phyloP scores from a whole-genome alignment of 2,797 vertebrate species.

The Bryconaethiops microstoma region DNA sequence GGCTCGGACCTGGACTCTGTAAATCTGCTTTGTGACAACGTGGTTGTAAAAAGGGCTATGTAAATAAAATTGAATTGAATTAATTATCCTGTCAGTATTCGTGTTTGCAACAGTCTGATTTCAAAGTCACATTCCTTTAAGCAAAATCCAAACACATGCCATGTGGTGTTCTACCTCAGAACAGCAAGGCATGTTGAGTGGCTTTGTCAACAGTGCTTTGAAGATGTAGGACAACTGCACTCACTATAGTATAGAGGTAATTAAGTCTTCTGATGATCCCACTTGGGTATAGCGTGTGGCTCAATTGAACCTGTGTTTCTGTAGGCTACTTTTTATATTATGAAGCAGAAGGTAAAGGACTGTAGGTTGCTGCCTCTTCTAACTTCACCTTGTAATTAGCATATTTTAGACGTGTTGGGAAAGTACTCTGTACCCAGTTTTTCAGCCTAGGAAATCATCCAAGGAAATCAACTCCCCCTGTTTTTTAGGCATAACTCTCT shows the following conservation, averaged over 20 bases:
- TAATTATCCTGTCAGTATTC: too few species aligned
- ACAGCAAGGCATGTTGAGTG: neutral
- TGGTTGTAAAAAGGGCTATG: too few species aligned
- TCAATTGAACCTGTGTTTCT: neutral
- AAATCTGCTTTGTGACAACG: too few species aligned
- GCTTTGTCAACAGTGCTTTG: constrained; percentile 7
- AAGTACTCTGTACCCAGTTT: neutral
- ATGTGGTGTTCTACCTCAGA: neutral
- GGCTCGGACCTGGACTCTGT: too few species aligned
- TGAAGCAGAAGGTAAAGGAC: neutral
- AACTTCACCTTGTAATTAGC: neutral
- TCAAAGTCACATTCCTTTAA: neutral
- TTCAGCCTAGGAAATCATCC: neutral
- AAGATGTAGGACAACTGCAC: constrained; percentile 11
- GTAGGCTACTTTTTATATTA: neutral
- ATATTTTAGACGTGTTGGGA: neutral
- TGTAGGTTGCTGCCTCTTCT: neutral
- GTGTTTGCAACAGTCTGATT: neutral
- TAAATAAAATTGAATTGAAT: too few species aligned
- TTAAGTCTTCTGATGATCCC: constrained; percentile 21
- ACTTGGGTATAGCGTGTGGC: neutral
- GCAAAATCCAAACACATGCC: neutral
- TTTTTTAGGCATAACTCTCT: neutral
- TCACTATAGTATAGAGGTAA: neutral
- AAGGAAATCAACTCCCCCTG: too few species aligned